Conservation (phyloP, 2,113 vertebrate species). For the Calidris pygmaea region DNA sequence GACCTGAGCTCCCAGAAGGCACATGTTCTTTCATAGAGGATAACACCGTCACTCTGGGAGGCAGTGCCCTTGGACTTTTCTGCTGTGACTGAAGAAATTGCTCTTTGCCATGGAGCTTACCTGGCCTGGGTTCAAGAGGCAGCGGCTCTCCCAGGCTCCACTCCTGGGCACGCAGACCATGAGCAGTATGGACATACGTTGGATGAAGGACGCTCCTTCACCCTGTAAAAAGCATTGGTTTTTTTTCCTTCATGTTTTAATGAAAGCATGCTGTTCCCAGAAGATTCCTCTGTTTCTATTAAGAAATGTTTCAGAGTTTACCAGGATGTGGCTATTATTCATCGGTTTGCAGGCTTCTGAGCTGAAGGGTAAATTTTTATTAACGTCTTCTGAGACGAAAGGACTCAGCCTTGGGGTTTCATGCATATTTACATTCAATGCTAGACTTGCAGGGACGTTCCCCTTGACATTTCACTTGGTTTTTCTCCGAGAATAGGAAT, state of each 20-base stretch:
- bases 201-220: not conserved
- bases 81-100: not conserved
- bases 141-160: not conserved
- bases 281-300: not conserved
- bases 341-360: not conserved
- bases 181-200: not conserved
- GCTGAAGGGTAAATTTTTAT: not conserved
- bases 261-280: not conserved
- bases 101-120: not conserved
- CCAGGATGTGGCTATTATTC: not conserved
- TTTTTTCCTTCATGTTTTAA: not conserved
- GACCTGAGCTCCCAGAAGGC: not conserved
- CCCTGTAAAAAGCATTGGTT: not conserved
- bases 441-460: not conserved
- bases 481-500: not conserved
- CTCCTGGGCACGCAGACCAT: fast-evolving
- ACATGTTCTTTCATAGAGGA: not conserved
- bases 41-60: not conserved
- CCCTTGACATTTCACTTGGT: slow-evolving; percentile 1
- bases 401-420: slow-evolving; percentile 12
- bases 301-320: not conserved
- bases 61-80: not conserved
- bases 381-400: not conserved
- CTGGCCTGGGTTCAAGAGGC: not conserved
- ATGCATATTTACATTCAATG: not conserved